Conservation (phyloP, 2,797 vertebrate genomes). For the Galago senegalensis region DNA sequence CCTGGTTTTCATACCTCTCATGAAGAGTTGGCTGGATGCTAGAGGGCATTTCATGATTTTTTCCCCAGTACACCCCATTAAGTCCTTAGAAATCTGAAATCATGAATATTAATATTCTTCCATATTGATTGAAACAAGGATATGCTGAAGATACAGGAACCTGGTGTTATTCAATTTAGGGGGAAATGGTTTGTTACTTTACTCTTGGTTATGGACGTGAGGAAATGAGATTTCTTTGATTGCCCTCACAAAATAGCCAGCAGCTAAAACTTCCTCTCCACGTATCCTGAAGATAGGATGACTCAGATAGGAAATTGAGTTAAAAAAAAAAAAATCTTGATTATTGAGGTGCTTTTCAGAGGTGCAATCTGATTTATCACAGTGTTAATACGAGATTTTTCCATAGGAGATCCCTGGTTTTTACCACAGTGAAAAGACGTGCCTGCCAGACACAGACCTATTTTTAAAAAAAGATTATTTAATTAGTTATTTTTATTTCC, state of each 20-base stretch:
- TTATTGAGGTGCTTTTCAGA: slow-evolving; percentile 39
- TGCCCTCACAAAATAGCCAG: slow-evolving; percentile 42
- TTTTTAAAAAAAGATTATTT: slow-evolving; percentile 73
- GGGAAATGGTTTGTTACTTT: slow-evolving; percentile 55
- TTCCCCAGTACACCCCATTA: neutral
- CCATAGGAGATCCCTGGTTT: slow-evolving; percentile 24
- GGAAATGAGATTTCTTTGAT: slow-evolving; percentile 73
- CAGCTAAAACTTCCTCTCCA: slow-evolving; percentile 64
- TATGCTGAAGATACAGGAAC: neutral
- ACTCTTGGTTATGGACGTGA: slow-evolving; percentile 32
- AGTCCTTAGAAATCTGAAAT: neutral
- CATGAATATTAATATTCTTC: slow-evolving; percentile 21
- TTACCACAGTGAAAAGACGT: slow-evolving; percentile 15
- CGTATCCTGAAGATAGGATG: slow-evolving; percentile 60
- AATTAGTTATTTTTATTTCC: slow-evolving; percentile 80
- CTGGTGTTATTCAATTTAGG: slow-evolving; percentile 1
- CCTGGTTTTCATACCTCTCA: neutral
- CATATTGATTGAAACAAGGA: neutral
- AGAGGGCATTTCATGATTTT: slow-evolving; percentile 7
- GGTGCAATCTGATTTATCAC: slow-evolving; percentile 57
- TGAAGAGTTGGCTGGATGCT: neutral
- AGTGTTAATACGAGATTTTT: slow-evolving; percentile 45
- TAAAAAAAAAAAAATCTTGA: neutral
- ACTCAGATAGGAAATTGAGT: slow-evolving; percentile 45
- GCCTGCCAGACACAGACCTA: slow-evolving; percentile 44